phyloP scores from a whole-genome alignment of 2,888 invertebrate genomes.

The Pristionchus arcanus region DNA sequence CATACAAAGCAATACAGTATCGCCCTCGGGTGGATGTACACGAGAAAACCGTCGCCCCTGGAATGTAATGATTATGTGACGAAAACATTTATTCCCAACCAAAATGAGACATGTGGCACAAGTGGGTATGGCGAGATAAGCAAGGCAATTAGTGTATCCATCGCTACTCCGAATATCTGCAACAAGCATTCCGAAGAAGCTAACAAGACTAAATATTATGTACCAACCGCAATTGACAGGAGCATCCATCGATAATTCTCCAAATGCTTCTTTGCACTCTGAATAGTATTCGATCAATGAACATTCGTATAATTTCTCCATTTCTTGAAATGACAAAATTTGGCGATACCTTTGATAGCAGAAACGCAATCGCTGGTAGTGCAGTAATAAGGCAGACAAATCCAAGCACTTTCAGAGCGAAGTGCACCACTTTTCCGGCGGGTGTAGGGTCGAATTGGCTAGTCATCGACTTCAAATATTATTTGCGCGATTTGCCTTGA shows the following conservation, averaged over 20 bases:
- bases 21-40: neutral
- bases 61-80: no score
- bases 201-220: no score
- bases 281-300: no score
- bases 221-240: neutral
- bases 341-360: constrained; percentile 12
- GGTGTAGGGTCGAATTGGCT: neutral
- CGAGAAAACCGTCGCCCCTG: neutral
- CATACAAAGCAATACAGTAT: neutral
- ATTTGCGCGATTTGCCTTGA: no score
- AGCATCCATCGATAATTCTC: neutral
- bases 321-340: no score
- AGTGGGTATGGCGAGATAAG: neutral
- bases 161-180: neutral
- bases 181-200: neutral
- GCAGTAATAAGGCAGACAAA: neutral
- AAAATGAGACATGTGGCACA: neutral
- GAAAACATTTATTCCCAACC: no score
- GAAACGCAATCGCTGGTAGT: neutral
- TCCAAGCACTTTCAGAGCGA: neutral
- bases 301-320: no score
- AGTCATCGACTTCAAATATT: no score
- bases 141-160: neutral
- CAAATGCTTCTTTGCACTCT: neutral
- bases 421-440: neutral